Conservation (phyloP, 2,888 invertebrate genomes). For the Orthosia gracilis region DNA sequence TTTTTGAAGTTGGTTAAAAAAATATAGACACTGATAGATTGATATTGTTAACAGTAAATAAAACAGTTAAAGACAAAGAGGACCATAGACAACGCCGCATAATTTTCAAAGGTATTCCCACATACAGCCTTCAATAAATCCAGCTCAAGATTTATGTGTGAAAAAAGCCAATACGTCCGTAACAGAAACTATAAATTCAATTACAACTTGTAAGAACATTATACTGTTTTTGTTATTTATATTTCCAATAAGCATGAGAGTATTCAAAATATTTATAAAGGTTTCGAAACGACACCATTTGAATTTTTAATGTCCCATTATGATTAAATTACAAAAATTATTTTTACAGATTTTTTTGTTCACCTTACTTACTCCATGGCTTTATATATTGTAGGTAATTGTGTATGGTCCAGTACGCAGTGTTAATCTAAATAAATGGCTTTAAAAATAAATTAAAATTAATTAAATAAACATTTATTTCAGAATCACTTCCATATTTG, state of each 20-base stretch:
- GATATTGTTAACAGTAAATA: background rate
- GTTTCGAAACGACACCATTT: conserved; percentile 63
- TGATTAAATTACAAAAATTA: conserved; percentile 67
- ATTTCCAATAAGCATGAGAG: conserved; percentile 22
- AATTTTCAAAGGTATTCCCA: conserved; percentile 27
- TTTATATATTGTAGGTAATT: background rate
- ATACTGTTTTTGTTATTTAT: conserved; percentile 36
- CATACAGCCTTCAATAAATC: conserved; percentile 23
- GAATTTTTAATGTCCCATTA: conserved; percentile 70
- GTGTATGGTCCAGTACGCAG: background rate
- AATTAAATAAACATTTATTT: too few relatives aligned
- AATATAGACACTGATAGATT: background rate
- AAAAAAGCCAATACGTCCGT: conserved; percentile 4
- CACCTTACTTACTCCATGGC: background rate
- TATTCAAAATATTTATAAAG: conserved; percentile 58
- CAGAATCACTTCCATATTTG: too few relatives aligned
- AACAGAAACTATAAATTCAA: conserved; percentile 36
- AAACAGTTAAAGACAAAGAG: background rate
- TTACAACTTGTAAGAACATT: conserved; percentile 13
- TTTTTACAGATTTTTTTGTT: conserved; percentile 35
- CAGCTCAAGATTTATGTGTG: conserved; percentile 17
- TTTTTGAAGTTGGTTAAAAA: too few relatives aligned
- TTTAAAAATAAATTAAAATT: too few relatives aligned
- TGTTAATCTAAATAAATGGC: background rate
- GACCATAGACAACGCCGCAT: conserved; percentile 15